A percentile compares a stretch with the other conserved stretches of the same genome.
phyloP scores from a whole-genome alignment of 2,888 invertebrate genomes.

The Ennomos quercinarius region DNA sequence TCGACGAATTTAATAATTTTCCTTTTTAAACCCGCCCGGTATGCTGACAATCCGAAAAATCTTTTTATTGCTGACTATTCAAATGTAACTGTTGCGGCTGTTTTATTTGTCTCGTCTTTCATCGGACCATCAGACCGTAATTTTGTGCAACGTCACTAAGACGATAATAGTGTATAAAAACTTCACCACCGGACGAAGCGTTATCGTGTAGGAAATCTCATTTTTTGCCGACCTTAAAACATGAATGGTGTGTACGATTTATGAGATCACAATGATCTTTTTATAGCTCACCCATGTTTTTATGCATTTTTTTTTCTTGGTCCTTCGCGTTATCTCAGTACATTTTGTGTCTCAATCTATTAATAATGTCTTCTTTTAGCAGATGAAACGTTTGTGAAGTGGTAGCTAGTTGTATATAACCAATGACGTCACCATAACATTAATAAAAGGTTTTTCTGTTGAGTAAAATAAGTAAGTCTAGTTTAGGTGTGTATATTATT shows the following conservation, averaged over 20 bases:
- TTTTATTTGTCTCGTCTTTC: conserved; percentile 40
- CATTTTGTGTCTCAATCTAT: conserved; percentile 83
- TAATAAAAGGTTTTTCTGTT: conserved; percentile 47
- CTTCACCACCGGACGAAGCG: conserved; percentile 77
- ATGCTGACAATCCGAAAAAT: conserved; percentile 37
- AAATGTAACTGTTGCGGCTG: conserved; percentile 10
- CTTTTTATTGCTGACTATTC: conserved; percentile 29
- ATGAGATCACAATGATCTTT: conserved; percentile 81
- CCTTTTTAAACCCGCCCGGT: conserved; percentile 44
- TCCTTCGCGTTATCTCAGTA: conserved; percentile 69
- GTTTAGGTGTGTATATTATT: too few species aligned
- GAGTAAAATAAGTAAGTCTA: conserved; percentile 13
- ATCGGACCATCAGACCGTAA: conserved; percentile 45
- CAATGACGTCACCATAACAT: conserved; percentile 54
- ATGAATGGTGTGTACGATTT: conserved; percentile 83
- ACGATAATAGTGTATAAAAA: conserved; percentile 61
- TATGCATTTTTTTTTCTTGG: conserved; percentile 52
- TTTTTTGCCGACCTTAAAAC: conserved; percentile 74
- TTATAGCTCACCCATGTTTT: conserved; percentile 74
- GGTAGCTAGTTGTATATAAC: conserved; percentile 66
- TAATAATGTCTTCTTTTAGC: conserved; percentile 81
- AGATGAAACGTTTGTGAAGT: conserved; percentile 65
- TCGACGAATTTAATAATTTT: conserved; percentile 61
- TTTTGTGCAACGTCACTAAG: conserved; percentile 54
- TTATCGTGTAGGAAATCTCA: conserved; percentile 80